Evolutionary conservation across 2,113 vertebrate species (phyloP).

Genomic region (Chauna torquata): DNA sequence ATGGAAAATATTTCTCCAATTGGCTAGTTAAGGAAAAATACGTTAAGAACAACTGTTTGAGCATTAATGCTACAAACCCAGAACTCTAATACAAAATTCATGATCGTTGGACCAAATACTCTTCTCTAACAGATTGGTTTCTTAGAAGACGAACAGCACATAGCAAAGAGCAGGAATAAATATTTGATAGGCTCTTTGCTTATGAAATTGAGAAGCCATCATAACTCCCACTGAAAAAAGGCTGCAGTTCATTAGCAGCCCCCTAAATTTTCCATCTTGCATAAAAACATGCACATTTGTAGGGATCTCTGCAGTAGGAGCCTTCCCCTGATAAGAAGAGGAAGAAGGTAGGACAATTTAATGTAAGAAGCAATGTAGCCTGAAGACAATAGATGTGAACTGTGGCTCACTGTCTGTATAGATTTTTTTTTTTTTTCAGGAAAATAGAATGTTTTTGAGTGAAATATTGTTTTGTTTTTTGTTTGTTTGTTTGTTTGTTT

Average conservation of each 20-base stretch:
- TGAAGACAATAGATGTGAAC: not conserved
- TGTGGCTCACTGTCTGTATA: not conserved
- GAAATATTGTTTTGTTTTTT: not conserved
- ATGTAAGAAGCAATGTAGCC: not conserved
- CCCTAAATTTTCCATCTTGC: not conserved
- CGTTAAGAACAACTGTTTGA: not conserved
- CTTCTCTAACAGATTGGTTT: not conserved
- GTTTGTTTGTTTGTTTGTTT: not conserved
- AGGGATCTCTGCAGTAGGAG: not conserved
- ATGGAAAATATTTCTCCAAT: not conserved
- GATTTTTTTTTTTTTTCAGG: not conserved
- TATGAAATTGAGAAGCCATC: not conserved
- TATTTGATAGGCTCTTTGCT: not conserved
- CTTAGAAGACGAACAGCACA: not conserved
- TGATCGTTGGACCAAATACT: not conserved
- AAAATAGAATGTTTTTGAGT: not conserved
- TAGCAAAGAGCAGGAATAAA: not conserved
- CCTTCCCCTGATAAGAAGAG: not conserved
- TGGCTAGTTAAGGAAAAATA: not conserved
- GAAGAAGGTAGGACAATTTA: not conserved
- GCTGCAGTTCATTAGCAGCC: not conserved
- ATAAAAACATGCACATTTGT: not conserved
- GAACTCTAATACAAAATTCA: not conserved
- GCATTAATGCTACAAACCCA: not conserved
- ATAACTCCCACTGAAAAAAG: not conserved